Conservation (phyloP, 92 coral and sea anemone genomes). For the Metridium senile region DNA sequence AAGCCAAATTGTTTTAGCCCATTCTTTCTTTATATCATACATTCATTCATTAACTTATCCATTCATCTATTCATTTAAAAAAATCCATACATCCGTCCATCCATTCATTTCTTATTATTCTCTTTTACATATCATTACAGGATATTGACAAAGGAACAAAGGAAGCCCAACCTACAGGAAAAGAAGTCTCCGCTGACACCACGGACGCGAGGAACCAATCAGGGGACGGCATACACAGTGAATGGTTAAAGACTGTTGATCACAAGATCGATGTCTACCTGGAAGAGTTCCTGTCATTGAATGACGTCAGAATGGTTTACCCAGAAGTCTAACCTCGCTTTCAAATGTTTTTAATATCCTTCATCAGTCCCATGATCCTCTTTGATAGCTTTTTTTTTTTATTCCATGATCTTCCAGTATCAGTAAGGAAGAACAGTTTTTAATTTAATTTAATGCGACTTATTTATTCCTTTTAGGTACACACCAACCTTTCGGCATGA, state of each 20-base stretch:
- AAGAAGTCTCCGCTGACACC: not conserved
- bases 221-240: constrained; percentile 1
- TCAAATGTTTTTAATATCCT: too few species aligned
- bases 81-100: not conserved
- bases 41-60: not conserved
- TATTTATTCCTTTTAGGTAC: too few species aligned
- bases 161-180: constrained; percentile 11
- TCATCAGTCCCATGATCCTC: too few species aligned
- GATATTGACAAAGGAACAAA: not conserved
- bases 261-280: constrained; percentile 29
- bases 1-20: too few species aligned
- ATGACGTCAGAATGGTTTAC: constrained; percentile 29
- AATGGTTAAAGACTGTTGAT: constrained; percentile 28
- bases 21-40: too few species aligned
- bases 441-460: too few species aligned
- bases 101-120: not conserved
- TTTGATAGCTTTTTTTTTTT: too few species aligned
- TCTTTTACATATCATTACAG: not conserved
- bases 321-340: constrained; percentile 28
- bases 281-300: constrained; percentile 33
- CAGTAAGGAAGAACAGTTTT: too few species aligned
- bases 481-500: too few species aligned
- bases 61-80: not conserved
- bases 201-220: constrained; percentile 4
- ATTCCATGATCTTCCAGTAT: too few species aligned